Base-by-base conservation (phyloP, 2,797 vertebrate species). In the Sandelia bainsii region DNA sequence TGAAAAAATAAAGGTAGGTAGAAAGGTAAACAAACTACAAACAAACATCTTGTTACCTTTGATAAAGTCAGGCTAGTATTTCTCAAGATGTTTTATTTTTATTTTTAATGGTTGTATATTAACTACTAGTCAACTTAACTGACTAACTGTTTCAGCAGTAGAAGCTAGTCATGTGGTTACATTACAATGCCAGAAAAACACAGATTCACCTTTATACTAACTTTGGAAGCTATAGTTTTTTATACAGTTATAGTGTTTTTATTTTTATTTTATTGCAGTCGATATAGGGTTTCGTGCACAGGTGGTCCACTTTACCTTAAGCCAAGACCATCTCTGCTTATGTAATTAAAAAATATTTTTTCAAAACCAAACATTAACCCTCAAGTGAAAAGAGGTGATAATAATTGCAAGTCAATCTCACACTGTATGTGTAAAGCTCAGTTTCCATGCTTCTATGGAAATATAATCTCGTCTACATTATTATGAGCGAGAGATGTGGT, bases 371-470 rank as follows among this genome's bases (percentile, higher is more conserved):
- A 39, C 23, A 7, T 8, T 12, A 40, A 13, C 14, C 22, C 22
- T 16, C 0, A 22, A 12, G 0, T 2, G 27, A 42, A 52, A 53
- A n/a, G 29, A 32, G 29, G 29, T 32, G 29, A 32, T 32, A 0
- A 45, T 7, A 0, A 39, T 10, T 22, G 1, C n/a, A 3, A 61
- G 5, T 13, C 25, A 3, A 4, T 4, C 34, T 13, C 25, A 8
- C 6, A 8, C 34, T 23, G 49, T 34, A 2, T 11, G 8, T 54
- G 29, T 59, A 29, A 63, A 65, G 64, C 71, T n/a, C 59, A 57
- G 62, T 54, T 61, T 70, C 75, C 58, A 37, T 58, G 39, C 50
- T 56, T 81, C 62, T 57, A 58, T 9, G 11, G 51, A 32, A 22
- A 59, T 22, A 75, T 32, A 56, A 49, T 44, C 46, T 49, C 9